Evolutionary conservation across 2,113 vertebrate genomes (phyloP).

Genomic region (Zingel zingel): DNA sequence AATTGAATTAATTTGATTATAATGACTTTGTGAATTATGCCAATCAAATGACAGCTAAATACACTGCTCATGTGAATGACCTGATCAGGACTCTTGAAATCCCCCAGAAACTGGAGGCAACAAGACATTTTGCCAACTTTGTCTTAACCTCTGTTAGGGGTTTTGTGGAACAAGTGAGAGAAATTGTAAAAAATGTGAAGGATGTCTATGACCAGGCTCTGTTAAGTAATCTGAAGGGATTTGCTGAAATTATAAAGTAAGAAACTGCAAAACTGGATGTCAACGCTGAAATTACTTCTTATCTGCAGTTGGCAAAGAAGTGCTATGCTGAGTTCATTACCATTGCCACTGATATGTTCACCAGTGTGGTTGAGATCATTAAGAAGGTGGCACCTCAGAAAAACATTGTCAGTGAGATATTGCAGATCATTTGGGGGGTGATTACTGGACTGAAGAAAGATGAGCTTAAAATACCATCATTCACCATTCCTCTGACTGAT

Average conservation of each 20-base stretch:
- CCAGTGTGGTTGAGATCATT: background rate
- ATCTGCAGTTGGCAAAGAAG: background rate
- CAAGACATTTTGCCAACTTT: conserved; percentile 81
- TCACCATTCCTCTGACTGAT: conserved; percentile 13
- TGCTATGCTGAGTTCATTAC: background rate
- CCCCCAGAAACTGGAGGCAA: conserved; percentile 86
- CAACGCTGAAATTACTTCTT: background rate
- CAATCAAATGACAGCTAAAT: conserved; percentile 82
- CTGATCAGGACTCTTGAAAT: conserved; percentile 86
- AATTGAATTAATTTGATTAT: conserved; percentile 88
- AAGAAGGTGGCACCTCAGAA: conserved; percentile 8
- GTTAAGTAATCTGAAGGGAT: background rate
- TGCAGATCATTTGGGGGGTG: conserved; percentile 1
- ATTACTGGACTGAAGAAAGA: background rate
- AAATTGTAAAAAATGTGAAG: background rate
- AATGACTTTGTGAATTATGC: conserved; percentile 85
- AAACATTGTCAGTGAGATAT: conserved; percentile 10
- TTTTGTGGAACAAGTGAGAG: background rate
- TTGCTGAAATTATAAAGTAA: background rate
- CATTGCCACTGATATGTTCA: background rate
- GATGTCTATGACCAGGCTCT: background rate
- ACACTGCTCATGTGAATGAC: conserved; percentile 81
- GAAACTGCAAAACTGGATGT: background rate
- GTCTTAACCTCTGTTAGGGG: conserved; percentile 40
- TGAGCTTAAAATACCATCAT: background rate